Conservation (phyloP, 1,140 invertebrate genomes). For the Lethocerus indicus region DNA sequence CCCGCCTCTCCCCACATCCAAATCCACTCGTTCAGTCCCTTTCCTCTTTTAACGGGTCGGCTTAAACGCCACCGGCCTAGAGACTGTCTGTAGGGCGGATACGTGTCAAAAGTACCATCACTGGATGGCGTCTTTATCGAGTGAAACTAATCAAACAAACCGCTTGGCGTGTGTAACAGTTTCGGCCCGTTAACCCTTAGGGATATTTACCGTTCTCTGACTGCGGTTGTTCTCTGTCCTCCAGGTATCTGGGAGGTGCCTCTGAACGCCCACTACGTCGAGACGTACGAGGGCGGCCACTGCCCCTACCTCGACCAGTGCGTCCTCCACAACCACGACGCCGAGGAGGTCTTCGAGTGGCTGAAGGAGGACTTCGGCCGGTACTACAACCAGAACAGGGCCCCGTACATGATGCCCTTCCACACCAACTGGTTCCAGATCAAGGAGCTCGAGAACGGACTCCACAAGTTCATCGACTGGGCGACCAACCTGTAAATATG, state of each 20-base stretch:
- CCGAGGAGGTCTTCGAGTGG: conserved; percentile 77
- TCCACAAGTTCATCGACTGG: conserved; percentile 78
- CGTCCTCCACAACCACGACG: conserved; percentile 74
- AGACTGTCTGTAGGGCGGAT: too few species aligned
- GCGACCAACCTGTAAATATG: conserved; percentile 49
- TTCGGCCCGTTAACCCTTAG: too few species aligned
- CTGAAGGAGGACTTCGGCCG: conserved; percentile 72
- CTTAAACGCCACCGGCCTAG: too few species aligned
- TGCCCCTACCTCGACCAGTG: conserved; percentile 88
- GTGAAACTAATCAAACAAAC: too few species aligned
- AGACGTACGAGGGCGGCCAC: conserved; percentile 75
- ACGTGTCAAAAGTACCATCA: too few species aligned
- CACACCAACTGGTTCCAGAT: conserved; percentile 92
- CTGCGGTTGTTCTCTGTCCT: neutral
- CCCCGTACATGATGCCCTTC: conserved; percentile 87
- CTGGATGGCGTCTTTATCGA: too few species aligned
- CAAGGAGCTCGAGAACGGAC: conserved; percentile 62
- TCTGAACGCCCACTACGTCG: conserved; percentile 77
- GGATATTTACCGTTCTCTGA: too few species aligned
- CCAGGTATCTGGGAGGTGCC: conserved; percentile 87
- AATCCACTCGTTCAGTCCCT: too few species aligned
- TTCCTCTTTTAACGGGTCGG: too few species aligned
- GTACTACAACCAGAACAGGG: conserved; percentile 71
- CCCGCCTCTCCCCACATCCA: too few species aligned
- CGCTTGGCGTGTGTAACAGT: too few species aligned